Percentiles rank a stretch among this genome's conserved stretches.
Evolutionary conservation across 2,888 invertebrate species (phyloP).

Genomic region (Tiphia femorata): DNA sequence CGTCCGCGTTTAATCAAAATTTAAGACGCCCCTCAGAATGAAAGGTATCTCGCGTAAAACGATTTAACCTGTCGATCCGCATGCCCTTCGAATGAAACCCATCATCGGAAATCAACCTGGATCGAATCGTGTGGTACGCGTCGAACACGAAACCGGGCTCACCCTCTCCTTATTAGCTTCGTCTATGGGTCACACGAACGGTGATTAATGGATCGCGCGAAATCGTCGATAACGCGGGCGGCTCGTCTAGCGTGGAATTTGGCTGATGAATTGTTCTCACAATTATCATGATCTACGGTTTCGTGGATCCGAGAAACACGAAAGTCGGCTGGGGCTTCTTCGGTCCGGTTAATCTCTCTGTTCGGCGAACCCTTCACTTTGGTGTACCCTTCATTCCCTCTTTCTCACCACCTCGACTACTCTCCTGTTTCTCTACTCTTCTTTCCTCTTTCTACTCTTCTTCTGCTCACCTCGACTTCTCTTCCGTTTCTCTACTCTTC

Average conservation of each 20-base stretch:
- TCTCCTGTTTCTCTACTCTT: constrained; percentile 4
- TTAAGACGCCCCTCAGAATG: too few species aligned
- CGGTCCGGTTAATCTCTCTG: constrained; percentile 58
- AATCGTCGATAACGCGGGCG: constrained; percentile 28
- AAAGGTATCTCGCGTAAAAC: too few species aligned
- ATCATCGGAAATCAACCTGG: constrained; percentile 13
- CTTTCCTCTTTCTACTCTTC: neutral
- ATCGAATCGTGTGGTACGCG: too few species aligned
- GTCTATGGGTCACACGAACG: neutral
- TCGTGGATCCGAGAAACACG: constrained; percentile 63
- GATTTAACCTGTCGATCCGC: neutral
- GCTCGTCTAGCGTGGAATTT: constrained; percentile 61
- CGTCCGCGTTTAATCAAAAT: too few species aligned
- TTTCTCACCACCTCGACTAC: constrained; percentile 10
- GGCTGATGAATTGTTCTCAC: constrained; percentile 67
- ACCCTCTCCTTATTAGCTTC: too few species aligned
- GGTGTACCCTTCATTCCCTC: constrained; percentile 20
- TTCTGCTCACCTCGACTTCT: constrained; percentile 11
- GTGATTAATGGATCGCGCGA: constrained; percentile 50
- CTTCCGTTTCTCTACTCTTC: constrained; percentile 11
- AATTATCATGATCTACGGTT: constrained; percentile 68
- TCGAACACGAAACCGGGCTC: too few species aligned
- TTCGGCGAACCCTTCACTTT: constrained; percentile 61
- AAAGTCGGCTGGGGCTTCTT: constrained; percentile 60
- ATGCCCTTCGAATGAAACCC: too few species aligned